Evolutionary conservation across 2,888 invertebrate genomes (phyloP), one percentile per base, ranked within the genome.

Genomic region (Pseudococcus viburni): DNA sequence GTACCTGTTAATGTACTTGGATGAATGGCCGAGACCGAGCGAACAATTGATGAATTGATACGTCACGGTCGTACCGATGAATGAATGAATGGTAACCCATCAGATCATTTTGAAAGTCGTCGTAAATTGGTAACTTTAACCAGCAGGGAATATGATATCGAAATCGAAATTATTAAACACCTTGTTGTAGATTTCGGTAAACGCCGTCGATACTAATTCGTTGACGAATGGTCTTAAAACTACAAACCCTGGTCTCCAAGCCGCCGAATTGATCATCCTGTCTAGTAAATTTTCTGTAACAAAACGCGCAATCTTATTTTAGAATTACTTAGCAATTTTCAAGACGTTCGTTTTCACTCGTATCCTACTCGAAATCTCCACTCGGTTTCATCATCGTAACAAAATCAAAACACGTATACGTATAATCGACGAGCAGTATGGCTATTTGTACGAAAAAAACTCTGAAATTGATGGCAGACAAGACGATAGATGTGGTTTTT

Each of bases 231-330:
- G 95, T 89, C 94, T 93, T 87, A 96, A 93, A 68, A 96, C 92
- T 0, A 95, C 94, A 91, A 96, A 95, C 48, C 96, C 96, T 0
- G 96, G 94, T 90, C 95, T 95, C 96, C 96, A 96, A 46, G 95
- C 94, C 19, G 94, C 94, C 15, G 89, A 89, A 91, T 96, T 96
- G 91, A 96, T 96, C 64, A 96, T 92, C 84, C 94, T 93, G 91
- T 96, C 96, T 83, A 96, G 92, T 90, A 96, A 46, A 59, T 89
- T 89, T 88, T 89, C 89, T 89, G 88, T 19, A 87, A 86, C 73
- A 73, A 73, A 73, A 39, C 15, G 4, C 7, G 17, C 26, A 33
- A 6, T 33, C 2, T 33, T 26, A 33, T 33, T 17, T 33, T 73
- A 33, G 33, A 33, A 73, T 73, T 73, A 73, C 73, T 33, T 33